Percentiles rank a stretch among this genome's conserved stretches.
Conservation (phyloP, 2,888 invertebrate genomes). For the Thalpophila matura region DNA sequence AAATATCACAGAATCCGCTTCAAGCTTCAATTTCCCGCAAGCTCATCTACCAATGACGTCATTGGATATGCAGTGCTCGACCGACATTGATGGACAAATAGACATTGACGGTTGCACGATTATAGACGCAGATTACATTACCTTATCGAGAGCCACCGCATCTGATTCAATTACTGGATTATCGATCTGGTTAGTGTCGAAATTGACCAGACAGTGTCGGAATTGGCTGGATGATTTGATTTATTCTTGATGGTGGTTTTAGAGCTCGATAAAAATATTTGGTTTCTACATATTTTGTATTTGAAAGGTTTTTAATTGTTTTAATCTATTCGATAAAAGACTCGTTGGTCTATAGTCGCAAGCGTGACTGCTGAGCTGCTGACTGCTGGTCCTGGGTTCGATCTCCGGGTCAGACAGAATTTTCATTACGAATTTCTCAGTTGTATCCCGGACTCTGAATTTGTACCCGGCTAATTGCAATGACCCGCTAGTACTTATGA, state of each 20-base stretch:
- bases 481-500: too few species aligned
- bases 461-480: too few species aligned
- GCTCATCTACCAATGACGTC: not conserved
- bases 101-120: constrained; percentile 21
- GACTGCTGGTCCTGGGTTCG: too few species aligned
- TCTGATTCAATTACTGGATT: constrained; percentile 32
- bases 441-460: too few species aligned
- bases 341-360: too few species aligned
- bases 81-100: constrained; percentile 37
- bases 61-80: constrained; percentile 32
- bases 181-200: constrained; percentile 34
- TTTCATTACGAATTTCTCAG: too few species aligned
- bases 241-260: not conserved
- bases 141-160: constrained; percentile 45
- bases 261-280: too few species aligned
- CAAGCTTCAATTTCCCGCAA: constrained; percentile 10
- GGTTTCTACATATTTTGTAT: too few species aligned
- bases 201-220: constrained; percentile 15
- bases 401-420: too few species aligned
- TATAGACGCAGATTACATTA: constrained; percentile 50
- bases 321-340: too few species aligned
- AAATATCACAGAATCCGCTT: constrained; percentile 1
- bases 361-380: too few species aligned
- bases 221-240: constrained; percentile 8
- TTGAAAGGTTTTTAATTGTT: not conserved